Evolutionary conservation across 2,888 invertebrate species (phyloP), one percentile per base, ranked within the genome.

Genomic region (Tipula lateralis): DNA sequence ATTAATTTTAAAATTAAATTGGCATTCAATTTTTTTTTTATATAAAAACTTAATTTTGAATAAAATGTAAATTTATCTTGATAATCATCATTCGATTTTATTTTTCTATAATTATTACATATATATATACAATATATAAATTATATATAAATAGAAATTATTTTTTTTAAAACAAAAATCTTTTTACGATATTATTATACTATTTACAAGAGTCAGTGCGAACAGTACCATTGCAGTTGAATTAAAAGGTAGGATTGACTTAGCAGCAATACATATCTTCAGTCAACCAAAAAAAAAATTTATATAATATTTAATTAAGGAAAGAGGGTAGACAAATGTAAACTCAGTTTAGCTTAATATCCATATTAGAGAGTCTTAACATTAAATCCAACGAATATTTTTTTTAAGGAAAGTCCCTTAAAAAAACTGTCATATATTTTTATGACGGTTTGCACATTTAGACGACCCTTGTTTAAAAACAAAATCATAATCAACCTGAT

Each of bases 1-100:
- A 83, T 83, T 30, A 83, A 83, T 83, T 82, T 30, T 34, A 30
- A 19, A 83, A 83, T 83, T 32, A 32, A 83, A 32, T 32, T 66
- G 66, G 66, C 66, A 66, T 66, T 24, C 19, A 24, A 66, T 9
- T 24, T 66, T 66, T 66, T 66, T 66, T 39, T 66, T 66, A 44
- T n/a, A 44, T 50, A 50, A 50, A n/a, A 50, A 50, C 6, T 50
- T 50, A 50, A 50, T 50, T 50, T 66, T 66, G 19, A 66, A 66
- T 66, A 66, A 66, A 66, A 24, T 66, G 66, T 66, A 66, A 66
- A 66, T 66, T 66, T 66, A 66, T 66, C 24, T 66, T 66, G 16
- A 50, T 66, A 66, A 66, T 66, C 66, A 66, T 66, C 66, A 66
- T 50, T 50, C 44, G 44, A 50, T 50, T 50, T 50, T 50, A 16